Base-by-base conservation (phyloP, 1,140 invertebrate species). In the Reticulitermes speratus region DNA sequence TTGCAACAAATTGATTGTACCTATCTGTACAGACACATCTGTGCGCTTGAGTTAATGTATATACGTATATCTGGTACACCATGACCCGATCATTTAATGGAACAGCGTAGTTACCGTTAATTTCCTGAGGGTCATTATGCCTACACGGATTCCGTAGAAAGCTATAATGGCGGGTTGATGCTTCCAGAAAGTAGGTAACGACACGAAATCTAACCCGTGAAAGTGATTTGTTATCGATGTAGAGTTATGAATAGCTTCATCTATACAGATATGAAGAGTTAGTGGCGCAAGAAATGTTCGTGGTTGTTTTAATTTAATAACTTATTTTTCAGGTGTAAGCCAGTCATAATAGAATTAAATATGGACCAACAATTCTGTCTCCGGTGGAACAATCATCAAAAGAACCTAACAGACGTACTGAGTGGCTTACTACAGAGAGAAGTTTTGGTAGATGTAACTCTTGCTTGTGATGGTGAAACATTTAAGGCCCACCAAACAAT, bases 311-410 rank as follows among this genome's bases (percentile, higher is more conserved):
- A 55, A 48, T 12, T 30, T n/a, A 75, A 30, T 48, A n/a, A 75
- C 25, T 83, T 84, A 25, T 48, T 84, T 86, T 84, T 86, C 86
- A 86, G 86, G 86, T 86, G 84, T 52, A 52, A 69, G 83, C 83
- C 82, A 69, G 82, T 83, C 84, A 9, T 83, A 59, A 25, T 86
- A 83, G 52, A 69, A 52, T 52, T 84, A 92, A 75, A 75, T 75
- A 96, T 97, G 95, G 96, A 97, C 93, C 97, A 97, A 94, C 96
- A 97, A 94, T 98, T 97, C 93, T 97, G 96, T 92, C 94, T 98
- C 90, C 95, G 96, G 91, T 98, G 97, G 97, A 97, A 97, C 94
- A 98, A 98, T 93, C 97, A 97, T 93, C 96, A 95, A 90, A 95
- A 93, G 91, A 97, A 97, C 92, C 93, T 97, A 91, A 97, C 96